Base-by-base conservation (phyloP, 1,140 invertebrate genomes). In the Diorhabda elongata region DNA sequence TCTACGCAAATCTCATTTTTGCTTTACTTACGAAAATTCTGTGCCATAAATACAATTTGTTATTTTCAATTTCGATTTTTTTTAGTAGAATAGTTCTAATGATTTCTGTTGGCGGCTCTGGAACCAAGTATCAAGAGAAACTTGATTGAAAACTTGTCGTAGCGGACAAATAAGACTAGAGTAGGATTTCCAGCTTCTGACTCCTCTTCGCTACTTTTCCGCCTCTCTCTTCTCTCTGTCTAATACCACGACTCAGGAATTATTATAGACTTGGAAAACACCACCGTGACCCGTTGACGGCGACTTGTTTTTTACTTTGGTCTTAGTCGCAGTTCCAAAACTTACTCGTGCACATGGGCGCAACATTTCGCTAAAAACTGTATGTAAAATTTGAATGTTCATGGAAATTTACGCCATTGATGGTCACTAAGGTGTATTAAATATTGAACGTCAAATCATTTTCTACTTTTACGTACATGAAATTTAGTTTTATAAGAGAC, bases 81-180 rank as follows among this genome's bases (percentile, higher is more conserved):
- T 26, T 26, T 26, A 26, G 26, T 26, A 26, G 26, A 26, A 26
- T 52, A 52, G 3, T 52, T 52, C 47, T 52, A 52, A 52, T 52
- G 47, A 52, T 52, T 52, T n/a, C 47, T 52, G 47, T 52, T 6
- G 47, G 47, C 47, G 47, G 47, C 47, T 52, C 47, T 52, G 47
- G 47, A 6, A 8, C 6, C 2, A 52, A 52, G 47, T n/a, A 52
- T 79, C 77, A 79, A 79, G 77, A 73, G 76, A 74, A 26, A 76
- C 76, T 78, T 79, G 77, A 79, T 79, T 79, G 78, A 78, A 78
- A 79, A 78, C 77, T 71, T 77, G 75, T 62, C 78, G 73, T 77
- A 78, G 78, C 76, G 78, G 71, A 78, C 73, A 76, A 79, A 79
- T 79, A 76, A 76, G 75, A 78, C 74, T 73, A 74, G 72, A 77